Evolutionary conservation across 92 coral and sea anemone species (phyloP), one percentile per base, ranked within the genome.

Genomic region (Galaxea fascicularis): DNA sequence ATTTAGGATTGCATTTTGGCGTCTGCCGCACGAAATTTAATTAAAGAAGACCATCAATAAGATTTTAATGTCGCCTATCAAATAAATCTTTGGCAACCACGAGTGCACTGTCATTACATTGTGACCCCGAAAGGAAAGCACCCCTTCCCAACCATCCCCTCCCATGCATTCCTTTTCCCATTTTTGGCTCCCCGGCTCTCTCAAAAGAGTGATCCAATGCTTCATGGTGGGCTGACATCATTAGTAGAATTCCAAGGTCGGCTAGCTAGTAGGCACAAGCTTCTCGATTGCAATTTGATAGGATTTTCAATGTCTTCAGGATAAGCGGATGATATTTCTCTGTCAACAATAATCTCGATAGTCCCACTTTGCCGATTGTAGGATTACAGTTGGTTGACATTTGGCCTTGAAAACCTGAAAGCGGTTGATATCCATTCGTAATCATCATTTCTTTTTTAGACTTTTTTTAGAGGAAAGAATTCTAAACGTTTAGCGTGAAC

Each of bases 261-360:
- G 82, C 71, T 58, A 39, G 71, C 25, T 39, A 24, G n/a, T n/a
- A n/a, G 24, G 17, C 1, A 74, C 45, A 74, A 35, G 8, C 46
- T 4, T 53, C 17, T 29, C 18, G 35, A 30, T 54, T 30, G 47
- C 79, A n/a, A 5, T 35, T 54, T 62, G 35, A 64, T 76, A 57
- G 53, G 52, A 76, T 76, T 57, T 76, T 59, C n/a, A n/a, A n/a
- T n/a, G n/a, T n/a, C n/a, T n/a, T n/a, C 69, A 76, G 39, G 52
- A 57, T 49, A 72, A 72, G 0, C 60, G 4, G 60, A 72, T 72
- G 59, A 26, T 1, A 22, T n/a, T n/a, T n/a, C n/a, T n/a, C 77
- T 46, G 5, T 27, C 0, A 15, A 69, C 17, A 41, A 7, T 46
- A 35, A 35, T 59, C 22, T 39, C 17, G 69, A 39, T 58, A 56